These are phyloP conservation scores for Stictonetta naevosa DNA, from an alignment of 2,113 vertebrate genomes.

Conservation along the genomic window DNA sequence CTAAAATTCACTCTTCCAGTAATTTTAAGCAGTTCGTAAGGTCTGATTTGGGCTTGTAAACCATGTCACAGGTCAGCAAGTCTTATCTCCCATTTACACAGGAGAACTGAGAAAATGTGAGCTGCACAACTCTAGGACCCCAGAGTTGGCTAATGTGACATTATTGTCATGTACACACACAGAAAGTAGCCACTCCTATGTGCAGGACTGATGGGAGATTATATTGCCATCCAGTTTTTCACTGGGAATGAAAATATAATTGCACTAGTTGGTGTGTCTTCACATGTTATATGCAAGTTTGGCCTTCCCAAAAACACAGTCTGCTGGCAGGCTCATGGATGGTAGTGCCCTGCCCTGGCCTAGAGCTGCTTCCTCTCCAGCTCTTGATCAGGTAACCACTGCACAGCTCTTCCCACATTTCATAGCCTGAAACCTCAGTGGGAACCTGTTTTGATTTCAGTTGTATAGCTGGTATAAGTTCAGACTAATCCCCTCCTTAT, in stretches of 20 bases:
- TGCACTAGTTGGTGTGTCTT: background rate
- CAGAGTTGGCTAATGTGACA: background rate
- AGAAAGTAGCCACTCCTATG: background rate
- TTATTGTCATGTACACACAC: background rate
- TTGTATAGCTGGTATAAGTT: background rate
- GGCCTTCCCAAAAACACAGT: background rate
- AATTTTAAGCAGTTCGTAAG: background rate
- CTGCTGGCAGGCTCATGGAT: background rate
- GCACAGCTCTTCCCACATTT: background rate
- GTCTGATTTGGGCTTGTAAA: background rate
- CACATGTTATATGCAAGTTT: background rate
- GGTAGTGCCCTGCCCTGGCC: rapidly evolving
- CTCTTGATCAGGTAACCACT: background rate
- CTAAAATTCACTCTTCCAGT: background rate
- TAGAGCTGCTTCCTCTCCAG: background rate
- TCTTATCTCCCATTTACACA: background rate
- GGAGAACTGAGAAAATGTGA: background rate
- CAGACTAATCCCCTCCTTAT: background rate
- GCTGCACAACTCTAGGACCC: background rate
- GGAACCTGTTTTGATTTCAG: background rate
- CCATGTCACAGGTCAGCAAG: background rate
- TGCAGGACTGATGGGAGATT: background rate
- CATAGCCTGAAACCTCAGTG: background rate
- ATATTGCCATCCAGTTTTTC: background rate
- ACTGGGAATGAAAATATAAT: background rate